A percentile compares a stretch with the other conserved stretches of the same genome.
Evolutionary conservation across 2,888 invertebrate genomes (phyloP).

Genomic region (Agriopis marginaria): DNA sequence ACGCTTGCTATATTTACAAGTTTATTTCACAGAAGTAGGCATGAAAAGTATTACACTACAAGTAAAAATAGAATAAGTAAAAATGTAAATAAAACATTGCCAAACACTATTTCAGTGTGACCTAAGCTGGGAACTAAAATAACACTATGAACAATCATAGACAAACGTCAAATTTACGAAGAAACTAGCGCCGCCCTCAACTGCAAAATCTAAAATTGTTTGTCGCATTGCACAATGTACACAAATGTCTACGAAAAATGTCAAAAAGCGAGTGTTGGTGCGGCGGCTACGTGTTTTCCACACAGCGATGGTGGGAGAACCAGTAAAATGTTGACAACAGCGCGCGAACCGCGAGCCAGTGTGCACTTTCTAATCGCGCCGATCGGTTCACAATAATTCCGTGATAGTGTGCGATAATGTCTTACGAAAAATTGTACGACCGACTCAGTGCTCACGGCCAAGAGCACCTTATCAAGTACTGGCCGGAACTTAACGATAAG

Average conservation of each 20-base stretch:
- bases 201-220: constrained; percentile 14
- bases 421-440: constrained; percentile 82
- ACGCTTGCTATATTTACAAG: neutral
- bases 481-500: constrained; percentile 89
- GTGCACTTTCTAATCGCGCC: constrained; percentile 80
- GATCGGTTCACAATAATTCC: constrained; percentile 52
- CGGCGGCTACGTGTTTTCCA: constrained; percentile 72
- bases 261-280: constrained; percentile 34
- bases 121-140: neutral
- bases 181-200: constrained; percentile 20
- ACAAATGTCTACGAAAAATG: constrained; percentile 44
- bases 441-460: constrained; percentile 89
- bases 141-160: constrained; percentile 2
- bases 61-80: neutral
- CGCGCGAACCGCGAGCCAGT: constrained; percentile 66
- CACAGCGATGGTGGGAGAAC: constrained; percentile 75
- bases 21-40: neutral
- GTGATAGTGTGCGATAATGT: constrained; percentile 69
- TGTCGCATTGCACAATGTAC: constrained; percentile 30
- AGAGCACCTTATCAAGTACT: constrained; percentile 93
- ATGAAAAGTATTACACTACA: neutral
- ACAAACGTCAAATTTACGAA: constrained; percentile 1
- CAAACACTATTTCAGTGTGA: constrained; percentile 1
- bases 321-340: constrained; percentile 70
- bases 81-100: constrained; percentile 22